Base-by-base conservation (phyloP, 2,888 invertebrate species). In the Pseudococcus longispinus region DNA sequence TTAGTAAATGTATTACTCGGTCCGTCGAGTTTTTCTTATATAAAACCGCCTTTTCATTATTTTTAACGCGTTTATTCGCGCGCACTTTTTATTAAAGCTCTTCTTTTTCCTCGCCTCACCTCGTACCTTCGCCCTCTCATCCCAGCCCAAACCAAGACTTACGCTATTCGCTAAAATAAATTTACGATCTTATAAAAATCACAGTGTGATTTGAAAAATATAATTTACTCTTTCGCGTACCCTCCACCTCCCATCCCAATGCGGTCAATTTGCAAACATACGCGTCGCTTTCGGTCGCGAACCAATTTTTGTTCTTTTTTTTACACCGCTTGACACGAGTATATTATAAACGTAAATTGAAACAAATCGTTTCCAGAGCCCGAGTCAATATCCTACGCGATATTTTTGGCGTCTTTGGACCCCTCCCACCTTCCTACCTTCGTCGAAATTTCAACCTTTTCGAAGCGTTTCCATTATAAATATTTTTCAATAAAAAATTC, bases 41-140 rank as follows among this genome's bases (percentile, higher is more conserved):
- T 80, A 83, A 83, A 83, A 83, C 83, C 83, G 83, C 83, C 83
- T 83, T 83, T 83, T 83, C 83, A 83, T 83, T 83, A 83, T 83
- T 83, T 83, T 83, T 46, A 42, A 46, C 44, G 46, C 46, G 44
- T 80, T 44, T 80, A 80, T 44, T 46, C 46, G 44, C 83, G 44
- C 83, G n/a, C 51, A 46, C 83, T 83, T 83, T 83, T 83, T 46
- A 46, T 83, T 46, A 83, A 83, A 42, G 46, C 83, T 83, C 42
- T 83, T 46, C 42, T 29, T 46, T 26, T 11, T 26, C 9, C 83
- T 51, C 83, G 6, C 32, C 80, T n/a, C 13, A 0, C 51, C 51
- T 51, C n/a, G 3, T n/a, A n/a, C n/a, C n/a, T n/a, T n/a, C 51
- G 0, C n/a, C 51, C n/a, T n/a, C 44, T 77, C 26, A 26, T 42